These are phyloP conservation scores for Drosophila repleta DNA, from an alignment of 1,140 invertebrate species.

Conservation along the genomic window DNA sequence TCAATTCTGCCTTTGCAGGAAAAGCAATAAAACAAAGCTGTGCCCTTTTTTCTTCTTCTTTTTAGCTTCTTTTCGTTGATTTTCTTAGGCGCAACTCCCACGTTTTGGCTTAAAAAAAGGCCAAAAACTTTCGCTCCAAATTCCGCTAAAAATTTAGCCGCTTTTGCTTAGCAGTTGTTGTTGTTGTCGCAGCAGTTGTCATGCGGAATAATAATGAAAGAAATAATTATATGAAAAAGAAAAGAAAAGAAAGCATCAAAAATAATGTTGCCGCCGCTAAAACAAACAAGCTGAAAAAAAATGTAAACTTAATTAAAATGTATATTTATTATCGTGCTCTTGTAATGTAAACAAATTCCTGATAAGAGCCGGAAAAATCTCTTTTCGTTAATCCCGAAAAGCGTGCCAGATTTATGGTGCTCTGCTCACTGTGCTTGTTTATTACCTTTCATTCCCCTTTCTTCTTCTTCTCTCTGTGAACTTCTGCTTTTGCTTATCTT, in stretches of 20 bases:
- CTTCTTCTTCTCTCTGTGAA: constrained; percentile 3
- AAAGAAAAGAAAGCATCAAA: constrained; percentile 42
- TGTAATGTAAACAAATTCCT: constrained; percentile 46
- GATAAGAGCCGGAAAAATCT: constrained; percentile 38
- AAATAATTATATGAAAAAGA: constrained; percentile 38
- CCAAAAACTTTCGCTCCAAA: constrained; percentile 55
- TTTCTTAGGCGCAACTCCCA: constrained; percentile 23
- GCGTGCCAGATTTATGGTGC: constrained; percentile 13
- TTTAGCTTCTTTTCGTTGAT: neutral
- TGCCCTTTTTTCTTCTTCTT: constrained; percentile 29
- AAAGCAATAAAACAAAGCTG: constrained; percentile 37
- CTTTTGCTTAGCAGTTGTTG: constrained; percentile 10
- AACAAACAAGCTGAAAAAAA: constrained; percentile 10
- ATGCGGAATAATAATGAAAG: constrained; percentile 59
- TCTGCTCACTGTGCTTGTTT: constrained; percentile 26
- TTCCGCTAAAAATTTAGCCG: constrained; percentile 49
- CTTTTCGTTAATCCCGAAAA: constrained; percentile 14
- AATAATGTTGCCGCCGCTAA: constrained; percentile 26
- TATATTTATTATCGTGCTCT: constrained; percentile 13
- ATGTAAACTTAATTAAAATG: constrained; percentile 18
- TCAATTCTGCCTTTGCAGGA: neutral
- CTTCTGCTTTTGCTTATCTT: constrained; percentile 53
- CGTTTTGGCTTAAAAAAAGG: constrained; percentile 22
- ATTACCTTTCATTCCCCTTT: no score
- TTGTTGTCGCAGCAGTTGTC: constrained; percentile 43